These are phyloP conservation scores for Synodontis membranacea DNA, from an alignment of 2,113 vertebrate genomes.

Conservation along the genomic window DNA sequence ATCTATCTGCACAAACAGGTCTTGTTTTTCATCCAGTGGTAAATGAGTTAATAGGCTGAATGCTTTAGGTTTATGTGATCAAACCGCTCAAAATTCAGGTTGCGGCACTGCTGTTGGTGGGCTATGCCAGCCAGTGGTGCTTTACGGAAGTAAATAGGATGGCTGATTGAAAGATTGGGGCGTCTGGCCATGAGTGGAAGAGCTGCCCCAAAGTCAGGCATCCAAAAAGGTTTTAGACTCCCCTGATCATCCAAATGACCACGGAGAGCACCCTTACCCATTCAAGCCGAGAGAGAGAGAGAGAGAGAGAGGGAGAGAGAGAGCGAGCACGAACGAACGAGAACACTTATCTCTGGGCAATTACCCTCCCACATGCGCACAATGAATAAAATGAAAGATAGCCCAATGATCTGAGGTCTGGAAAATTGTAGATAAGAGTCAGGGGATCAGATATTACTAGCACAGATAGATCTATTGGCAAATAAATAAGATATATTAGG, in stretches of 20 bases:
- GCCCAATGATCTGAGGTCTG: conserved; percentile 68
- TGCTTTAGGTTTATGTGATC: conserved; percentile 9
- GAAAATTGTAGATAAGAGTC: conserved; percentile 61
- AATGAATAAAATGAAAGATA: conserved; percentile 73
- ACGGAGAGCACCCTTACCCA: conserved; percentile 58
- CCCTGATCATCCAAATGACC: conserved; percentile 60
- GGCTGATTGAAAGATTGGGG: conserved; percentile 70
- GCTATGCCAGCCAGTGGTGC: conserved; percentile 64
- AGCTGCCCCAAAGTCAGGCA: conserved; percentile 57
- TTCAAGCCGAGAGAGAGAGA: conserved; percentile 53
- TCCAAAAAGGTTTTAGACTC: conserved; percentile 58
- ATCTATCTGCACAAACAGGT: not conserved
- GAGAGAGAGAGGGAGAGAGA: conserved; percentile 55
- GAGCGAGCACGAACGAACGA: conserved; percentile 47
- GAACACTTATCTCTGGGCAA: conserved; percentile 71
- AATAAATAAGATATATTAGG: conserved; percentile 67
- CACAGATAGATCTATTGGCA: conserved; percentile 61
- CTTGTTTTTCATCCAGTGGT: conserved; percentile 13
- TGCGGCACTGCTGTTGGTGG: conserved; percentile 52
- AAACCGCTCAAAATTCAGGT: conserved; percentile 32
- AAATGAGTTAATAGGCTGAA: conserved; percentile 4
- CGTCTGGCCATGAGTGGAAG: conserved; percentile 65
- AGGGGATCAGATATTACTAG: conserved; percentile 60
- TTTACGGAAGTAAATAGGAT: conserved; percentile 68
- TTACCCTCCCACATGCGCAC: conserved; percentile 68